Evolutionary conservation across 2,113 vertebrate species (phyloP).

Genomic region (Macaca fascicularis): DNA sequence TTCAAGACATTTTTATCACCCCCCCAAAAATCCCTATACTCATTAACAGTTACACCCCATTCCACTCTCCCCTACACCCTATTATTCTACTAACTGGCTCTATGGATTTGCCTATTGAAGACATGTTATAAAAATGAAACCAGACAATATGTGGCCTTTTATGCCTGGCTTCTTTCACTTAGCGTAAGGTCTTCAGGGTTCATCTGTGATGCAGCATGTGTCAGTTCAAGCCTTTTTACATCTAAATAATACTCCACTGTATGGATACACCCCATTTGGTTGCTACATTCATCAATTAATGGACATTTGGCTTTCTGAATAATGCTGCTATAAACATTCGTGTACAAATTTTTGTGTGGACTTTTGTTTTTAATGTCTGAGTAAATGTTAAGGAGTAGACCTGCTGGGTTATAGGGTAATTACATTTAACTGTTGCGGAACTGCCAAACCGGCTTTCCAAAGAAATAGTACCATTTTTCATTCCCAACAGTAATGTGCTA

Average conservation of each 20-base stretch:
- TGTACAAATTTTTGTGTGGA: not conserved
- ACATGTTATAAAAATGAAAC: not conserved
- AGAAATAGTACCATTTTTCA: not conserved
- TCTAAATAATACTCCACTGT: not conserved
- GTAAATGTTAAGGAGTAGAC: not conserved
- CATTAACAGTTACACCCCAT: not conserved
- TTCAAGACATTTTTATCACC: slow-evolving; percentile 1
- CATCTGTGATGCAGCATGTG: not conserved
- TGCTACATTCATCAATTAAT: not conserved
- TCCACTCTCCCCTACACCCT: not conserved
- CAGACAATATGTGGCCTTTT: not conserved
- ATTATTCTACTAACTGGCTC: not conserved
- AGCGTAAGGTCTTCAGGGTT: not conserved
- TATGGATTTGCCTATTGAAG: not conserved
- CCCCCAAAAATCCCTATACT: not conserved
- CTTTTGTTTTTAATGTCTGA: not conserved
- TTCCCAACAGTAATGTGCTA: not conserved
- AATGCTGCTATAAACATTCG: not conserved
- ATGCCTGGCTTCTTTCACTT: not conserved
- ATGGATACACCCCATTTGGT: not conserved
- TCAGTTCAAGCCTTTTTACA: not conserved
- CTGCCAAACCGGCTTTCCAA: not conserved
- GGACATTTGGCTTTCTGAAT: not conserved
- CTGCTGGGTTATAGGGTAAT: not conserved
- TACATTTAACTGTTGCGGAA: not conserved